A percentile compares a stretch with the other conserved stretches of the same genome.
These are phyloP conservation scores for Heliconius sara DNA, from an alignment of 2,888 invertebrate species.

Conservation along the genomic window DNA sequence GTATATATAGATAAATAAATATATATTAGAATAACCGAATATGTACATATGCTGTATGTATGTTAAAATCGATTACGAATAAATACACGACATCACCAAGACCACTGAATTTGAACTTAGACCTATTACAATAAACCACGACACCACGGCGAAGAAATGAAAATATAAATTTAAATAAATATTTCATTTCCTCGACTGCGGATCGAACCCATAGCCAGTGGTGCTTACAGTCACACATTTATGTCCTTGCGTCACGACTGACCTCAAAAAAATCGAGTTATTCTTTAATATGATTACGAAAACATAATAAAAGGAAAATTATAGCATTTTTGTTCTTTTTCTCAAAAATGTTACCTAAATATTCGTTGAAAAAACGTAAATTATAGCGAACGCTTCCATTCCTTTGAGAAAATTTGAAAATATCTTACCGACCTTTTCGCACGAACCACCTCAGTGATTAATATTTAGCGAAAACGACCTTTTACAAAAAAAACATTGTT, in stretches of 20 bases:
- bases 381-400: conserved; percentile 35
- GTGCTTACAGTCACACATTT: too few relatives aligned
- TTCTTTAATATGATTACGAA: background rate
- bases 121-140: background rate
- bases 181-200: too few relatives aligned
- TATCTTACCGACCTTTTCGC: conserved; percentile 35
- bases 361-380: conserved; percentile 36
- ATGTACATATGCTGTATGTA: too few relatives aligned
- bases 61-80: too few relatives aligned
- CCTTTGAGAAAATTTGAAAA: conserved; percentile 30
- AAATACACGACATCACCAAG: background rate
- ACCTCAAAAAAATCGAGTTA: background rate
- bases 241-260: too few relatives aligned
- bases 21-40: background rate
- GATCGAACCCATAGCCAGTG: too few relatives aligned
- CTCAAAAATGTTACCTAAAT: conserved; percentile 15
- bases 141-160: too few relatives aligned
- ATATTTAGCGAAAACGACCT: conserved; percentile 26
- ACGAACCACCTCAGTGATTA: conserved; percentile 30
- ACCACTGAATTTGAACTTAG: background rate
- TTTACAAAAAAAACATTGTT: background rate
- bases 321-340: conserved; percentile 6
- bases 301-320: background rate
- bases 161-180: too few relatives aligned
- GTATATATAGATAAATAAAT: background rate